These are phyloP conservation scores for Sympetrum striolatum DNA, from an alignment of 2,888 invertebrate genomes.

Conservation along the genomic window DNA sequence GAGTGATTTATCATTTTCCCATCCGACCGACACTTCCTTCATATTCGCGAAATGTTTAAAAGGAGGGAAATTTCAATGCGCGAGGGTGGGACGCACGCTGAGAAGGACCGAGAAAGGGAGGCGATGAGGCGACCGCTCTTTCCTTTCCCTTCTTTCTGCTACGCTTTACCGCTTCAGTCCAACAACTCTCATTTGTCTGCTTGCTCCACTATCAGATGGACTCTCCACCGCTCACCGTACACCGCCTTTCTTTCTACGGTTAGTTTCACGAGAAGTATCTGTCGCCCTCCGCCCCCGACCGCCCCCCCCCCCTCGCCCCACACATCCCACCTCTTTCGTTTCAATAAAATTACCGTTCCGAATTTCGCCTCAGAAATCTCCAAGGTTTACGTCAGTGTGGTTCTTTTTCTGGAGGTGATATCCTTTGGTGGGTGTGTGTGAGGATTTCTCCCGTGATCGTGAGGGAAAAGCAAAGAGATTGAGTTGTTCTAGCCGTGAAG, in stretches of 20 bases:
- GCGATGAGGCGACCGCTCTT: slow-evolving; percentile 52
- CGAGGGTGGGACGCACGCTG: neutral
- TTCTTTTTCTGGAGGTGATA: too few species aligned
- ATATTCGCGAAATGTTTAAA: neutral
- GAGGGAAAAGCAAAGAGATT: too few species aligned
- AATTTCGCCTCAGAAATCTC: too few species aligned
- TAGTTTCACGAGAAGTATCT: neutral
- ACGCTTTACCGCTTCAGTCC: slow-evolving; percentile 44
- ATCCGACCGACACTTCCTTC: neutral
- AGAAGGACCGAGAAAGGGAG: neutral
- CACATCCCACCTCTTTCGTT: neutral
- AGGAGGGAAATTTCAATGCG: neutral
- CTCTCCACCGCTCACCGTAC: slow-evolving; percentile 44
- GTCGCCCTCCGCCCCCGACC: neutral
- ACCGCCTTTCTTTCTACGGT: neutral
- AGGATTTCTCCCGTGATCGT: too few species aligned
- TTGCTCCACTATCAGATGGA: slow-evolving; percentile 33
- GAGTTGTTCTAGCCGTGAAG: too few species aligned
- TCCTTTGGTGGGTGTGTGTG: too few species aligned
- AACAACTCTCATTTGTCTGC: slow-evolving; percentile 46
- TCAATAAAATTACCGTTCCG: too few species aligned
- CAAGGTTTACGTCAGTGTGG: too few species aligned
- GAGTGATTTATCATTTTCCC: slow-evolving; percentile 12
- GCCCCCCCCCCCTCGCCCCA: neutral
- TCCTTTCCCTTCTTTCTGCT: slow-evolving; percentile 33